A percentile compares a stretch with the other conserved stretches of the same genome.
phyloP scores from a whole-genome alignment of 2,797 vertebrate genomes.

The Sebastes hubbsi region DNA sequence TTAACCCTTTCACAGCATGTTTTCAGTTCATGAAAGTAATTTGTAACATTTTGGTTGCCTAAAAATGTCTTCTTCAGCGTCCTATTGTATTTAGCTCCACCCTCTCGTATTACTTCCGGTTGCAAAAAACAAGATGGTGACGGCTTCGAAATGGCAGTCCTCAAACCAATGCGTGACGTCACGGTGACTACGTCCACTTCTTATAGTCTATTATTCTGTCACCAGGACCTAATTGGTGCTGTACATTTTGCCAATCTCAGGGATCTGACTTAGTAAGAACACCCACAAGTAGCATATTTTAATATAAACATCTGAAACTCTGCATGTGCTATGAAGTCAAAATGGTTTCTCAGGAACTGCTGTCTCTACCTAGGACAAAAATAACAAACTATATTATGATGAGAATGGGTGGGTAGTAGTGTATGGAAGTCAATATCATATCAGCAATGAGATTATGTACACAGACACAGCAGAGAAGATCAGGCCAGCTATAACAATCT shows the following conservation, averaged over 20 bases:
- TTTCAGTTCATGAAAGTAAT: too few species aligned
- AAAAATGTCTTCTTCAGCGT: too few species aligned
- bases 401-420: not conserved
- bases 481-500: not conserved
- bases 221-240: not conserved
- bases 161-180: too few species aligned
- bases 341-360: not conserved
- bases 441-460: constrained; percentile 5
- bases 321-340: not conserved
- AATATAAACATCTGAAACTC: not conserved
- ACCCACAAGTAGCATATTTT: not conserved
- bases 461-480: constrained; percentile 19
- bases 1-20: too few species aligned
- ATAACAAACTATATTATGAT: not conserved
- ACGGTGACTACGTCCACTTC: too few species aligned
- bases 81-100: too few species aligned
- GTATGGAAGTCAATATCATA: not conserved
- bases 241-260: not conserved
- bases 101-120: too few species aligned
- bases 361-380: not conserved
- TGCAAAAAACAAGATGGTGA: too few species aligned
- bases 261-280: not conserved
- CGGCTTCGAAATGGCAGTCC: too few species aligned
- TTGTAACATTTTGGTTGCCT: too few species aligned
- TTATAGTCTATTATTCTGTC: not conserved